phyloP scores from a whole-genome alignment of 2,888 invertebrate species.

The Amiota mariae region DNA sequence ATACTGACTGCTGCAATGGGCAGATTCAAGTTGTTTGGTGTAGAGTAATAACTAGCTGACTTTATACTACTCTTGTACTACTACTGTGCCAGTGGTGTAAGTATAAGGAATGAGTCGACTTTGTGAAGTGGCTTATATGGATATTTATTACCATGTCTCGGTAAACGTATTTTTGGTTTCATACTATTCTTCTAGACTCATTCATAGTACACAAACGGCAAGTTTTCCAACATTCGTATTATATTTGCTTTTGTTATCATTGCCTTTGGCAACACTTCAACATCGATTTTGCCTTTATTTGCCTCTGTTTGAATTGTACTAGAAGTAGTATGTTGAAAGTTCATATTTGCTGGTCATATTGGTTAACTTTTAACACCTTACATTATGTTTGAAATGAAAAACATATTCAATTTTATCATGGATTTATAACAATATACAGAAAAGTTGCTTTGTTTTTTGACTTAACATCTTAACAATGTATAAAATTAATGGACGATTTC shows the following conservation, averaged over 20 bases:
- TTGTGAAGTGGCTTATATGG: conserved; percentile 65
- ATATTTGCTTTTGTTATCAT: conserved; percentile 52
- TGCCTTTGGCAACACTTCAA: conserved; percentile 43
- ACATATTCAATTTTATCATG: too few species aligned
- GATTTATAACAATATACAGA: too few species aligned
- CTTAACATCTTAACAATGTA: too few species aligned
- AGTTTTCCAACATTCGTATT: conserved; percentile 1
- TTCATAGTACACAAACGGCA: not conserved
- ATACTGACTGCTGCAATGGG: not conserved
- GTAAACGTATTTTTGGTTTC: too few species aligned
- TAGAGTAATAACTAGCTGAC: conserved; percentile 23
- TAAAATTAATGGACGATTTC: too few species aligned
- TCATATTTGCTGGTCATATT: conserved; percentile 35
- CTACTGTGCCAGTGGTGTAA: conserved; percentile 30
- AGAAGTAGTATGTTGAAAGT: conserved; percentile 28
- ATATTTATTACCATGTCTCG: conserved; percentile 63
- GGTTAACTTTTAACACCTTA: not conserved
- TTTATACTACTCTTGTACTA: not conserved
- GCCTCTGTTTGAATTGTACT: not conserved
- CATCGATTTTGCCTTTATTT: conserved; percentile 7
- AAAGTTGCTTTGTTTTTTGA: too few species aligned
- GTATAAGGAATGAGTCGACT: conserved; percentile 28
- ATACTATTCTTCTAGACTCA: too few species aligned
- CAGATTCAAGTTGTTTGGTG: conserved; percentile 13
- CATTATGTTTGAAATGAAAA: too few species aligned